Conservation (phyloP, 1,140 invertebrate genomes). For the Cotesia vestalis region DNA sequence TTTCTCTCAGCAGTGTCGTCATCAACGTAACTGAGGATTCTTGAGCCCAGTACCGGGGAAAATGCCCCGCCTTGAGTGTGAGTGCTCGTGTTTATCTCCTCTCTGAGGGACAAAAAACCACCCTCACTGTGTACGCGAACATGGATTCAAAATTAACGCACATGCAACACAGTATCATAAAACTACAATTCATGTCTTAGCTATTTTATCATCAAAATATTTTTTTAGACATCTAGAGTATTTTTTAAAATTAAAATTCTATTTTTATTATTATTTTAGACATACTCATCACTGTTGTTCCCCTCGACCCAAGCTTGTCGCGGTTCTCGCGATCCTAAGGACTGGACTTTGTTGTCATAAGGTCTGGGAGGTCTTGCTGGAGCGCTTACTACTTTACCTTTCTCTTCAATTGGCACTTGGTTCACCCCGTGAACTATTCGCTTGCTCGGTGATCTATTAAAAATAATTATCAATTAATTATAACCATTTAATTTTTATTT, state of each 20-base stretch:
- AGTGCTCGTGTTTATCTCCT: slow-evolving; percentile 63
- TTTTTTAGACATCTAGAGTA: too few relatives aligned
- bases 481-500: slow-evolving; percentile 8
- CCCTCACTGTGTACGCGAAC: slow-evolving; percentile 73
- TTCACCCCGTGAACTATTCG: slow-evolving; percentile 67
- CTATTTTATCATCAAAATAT: background rate
- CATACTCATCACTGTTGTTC: slow-evolving; percentile 76
- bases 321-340: slow-evolving; percentile 74
- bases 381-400: slow-evolving; percentile 60
- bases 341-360: slow-evolving; percentile 79
- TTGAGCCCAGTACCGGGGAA: slow-evolving; percentile 66
- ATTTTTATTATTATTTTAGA: background rate
- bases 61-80: slow-evolving; percentile 70
- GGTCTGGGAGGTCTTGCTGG: slow-evolving; percentile 69
- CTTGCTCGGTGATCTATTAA: slow-evolving; percentile 72
- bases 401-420: slow-evolving; percentile 65
- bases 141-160: slow-evolving; percentile 15
- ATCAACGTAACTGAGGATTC: slow-evolving; percentile 74
- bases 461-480: background rate
- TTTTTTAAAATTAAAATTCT: background rate
- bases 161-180: slow-evolving; percentile 31
- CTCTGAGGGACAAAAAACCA: slow-evolving; percentile 73
- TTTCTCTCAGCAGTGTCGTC: slow-evolving; percentile 68
- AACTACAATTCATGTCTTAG: background rate
- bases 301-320: slow-evolving; percentile 81